These are phyloP conservation scores for Eupithecia subumbrata DNA, from an alignment of 2,888 invertebrate genomes.

Conservation along the genomic window DNA sequence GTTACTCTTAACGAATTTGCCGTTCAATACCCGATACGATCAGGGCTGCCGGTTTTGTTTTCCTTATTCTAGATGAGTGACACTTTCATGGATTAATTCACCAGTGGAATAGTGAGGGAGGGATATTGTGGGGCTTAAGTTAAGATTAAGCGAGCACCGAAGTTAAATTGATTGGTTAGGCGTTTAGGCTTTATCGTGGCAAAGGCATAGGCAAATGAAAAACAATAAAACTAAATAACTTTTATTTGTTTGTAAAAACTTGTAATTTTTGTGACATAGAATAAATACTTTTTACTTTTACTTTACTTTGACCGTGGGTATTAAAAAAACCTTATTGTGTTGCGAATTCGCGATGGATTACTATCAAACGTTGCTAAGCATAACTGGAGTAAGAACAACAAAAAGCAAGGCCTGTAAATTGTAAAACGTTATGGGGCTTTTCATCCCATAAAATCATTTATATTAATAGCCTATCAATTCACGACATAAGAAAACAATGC, in stretches of 20 bases:
- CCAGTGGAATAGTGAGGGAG: slow-evolving; percentile 29
- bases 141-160: slow-evolving; percentile 40
- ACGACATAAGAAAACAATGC: slow-evolving; percentile 3
- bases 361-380: not conserved
- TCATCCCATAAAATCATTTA: not conserved
- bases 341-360: too few species aligned
- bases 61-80: slow-evolving; percentile 47
- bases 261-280: too few species aligned
- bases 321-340: too few species aligned
- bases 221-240: not conserved
- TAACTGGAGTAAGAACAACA: not conserved
- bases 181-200: slow-evolving; percentile 28
- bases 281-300: too few species aligned
- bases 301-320: too few species aligned
- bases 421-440: too few species aligned
- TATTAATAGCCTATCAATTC: not conserved
- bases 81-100: slow-evolving; percentile 40
- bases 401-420: too few species aligned
- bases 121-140: slow-evolving; percentile 29
- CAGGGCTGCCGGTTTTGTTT: slow-evolving; percentile 47
- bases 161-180: slow-evolving; percentile 43
- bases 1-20: slow-evolving; percentile 43
- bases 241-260: too few species aligned
- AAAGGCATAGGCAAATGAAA: not conserved
- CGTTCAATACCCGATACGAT: slow-evolving; percentile 44